Base-by-base conservation (phyloP, 1,140 invertebrate genomes). In the Babylonia areolata region DNA sequence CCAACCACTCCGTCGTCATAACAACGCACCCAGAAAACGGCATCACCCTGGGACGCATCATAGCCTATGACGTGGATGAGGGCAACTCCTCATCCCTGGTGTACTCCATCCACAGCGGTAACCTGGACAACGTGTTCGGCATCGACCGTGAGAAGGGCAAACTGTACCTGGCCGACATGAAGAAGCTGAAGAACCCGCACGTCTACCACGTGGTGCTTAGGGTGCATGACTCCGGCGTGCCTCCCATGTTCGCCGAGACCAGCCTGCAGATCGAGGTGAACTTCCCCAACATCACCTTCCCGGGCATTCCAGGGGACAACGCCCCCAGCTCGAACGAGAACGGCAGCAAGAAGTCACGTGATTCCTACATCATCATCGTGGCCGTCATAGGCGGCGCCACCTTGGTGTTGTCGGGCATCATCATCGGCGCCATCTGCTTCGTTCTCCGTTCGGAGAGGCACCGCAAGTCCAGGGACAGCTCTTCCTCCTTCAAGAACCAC, bases 61-160 rank as follows among this genome's bases (percentile, higher is more conserved):
- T 87, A 20, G 90, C 93, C 11, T 88, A 85, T 51, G 93, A 94
- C 85, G 35, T 81, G 6, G 93, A 94, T 77, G 85, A 87, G 23
- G 92, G 91, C 1, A 97, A 97, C 28, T 99, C 99, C 93, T 97
- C 98, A 1, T 92, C 97, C 35, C 97, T 99, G 0, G 98, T 97
- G 0, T 99, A 98, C 93, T 97, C 98, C 93, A 95, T 99, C 31
- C 96, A 97, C 2, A 97, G 96, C 42, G 97, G 97, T 12, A 91
- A 94, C 37, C 96, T 97, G 87, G 96, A 96, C 17, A 96, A 97
- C 86, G 95, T 97, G 54, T 99, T 99, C 91, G 95, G 96, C 78
- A 98, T 99, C 17, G 96, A 98, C 92, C 95, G 97, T 33, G 97
- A 96, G 86, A 97, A 96, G 0, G 98, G 98, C 2, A 95, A 96